These are phyloP conservation scores for Papilio dardanus DNA, from an alignment of 1,140 invertebrate species.

Conservation along the genomic window DNA sequence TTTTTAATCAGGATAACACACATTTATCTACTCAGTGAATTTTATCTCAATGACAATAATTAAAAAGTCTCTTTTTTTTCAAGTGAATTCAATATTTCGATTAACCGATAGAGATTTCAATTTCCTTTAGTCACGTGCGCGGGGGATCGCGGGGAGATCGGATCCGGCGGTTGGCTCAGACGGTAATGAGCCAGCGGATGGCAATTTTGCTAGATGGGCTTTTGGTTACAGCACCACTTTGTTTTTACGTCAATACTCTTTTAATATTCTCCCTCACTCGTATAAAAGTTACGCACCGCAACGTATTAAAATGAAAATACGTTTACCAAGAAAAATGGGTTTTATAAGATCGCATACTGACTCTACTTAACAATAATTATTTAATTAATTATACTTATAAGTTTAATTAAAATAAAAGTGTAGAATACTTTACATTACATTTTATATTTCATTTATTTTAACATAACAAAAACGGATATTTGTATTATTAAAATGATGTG, in stretches of 20 bases:
- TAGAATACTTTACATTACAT: too few relatives aligned
- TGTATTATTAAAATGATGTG: too few relatives aligned
- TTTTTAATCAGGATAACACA: not conserved
- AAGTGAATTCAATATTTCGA: conserved; percentile 73
- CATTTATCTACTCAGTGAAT: not conserved
- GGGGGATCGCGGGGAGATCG: conserved; percentile 74
- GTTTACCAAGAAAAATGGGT: not conserved
- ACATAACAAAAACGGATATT: not conserved
- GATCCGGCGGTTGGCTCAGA: conserved; percentile 74
- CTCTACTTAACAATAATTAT: too few relatives aligned
- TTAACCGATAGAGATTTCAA: conserved; percentile 81
- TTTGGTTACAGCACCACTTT: conserved; percentile 68
- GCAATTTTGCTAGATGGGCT: conserved; percentile 79
- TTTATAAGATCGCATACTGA: not conserved
- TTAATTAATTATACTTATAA: too few relatives aligned
- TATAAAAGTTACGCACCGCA: conserved; percentile 19
- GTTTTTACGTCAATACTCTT: conserved; percentile 68
- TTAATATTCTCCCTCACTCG: conserved; percentile 54
- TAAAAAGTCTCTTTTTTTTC: conserved; percentile 69
- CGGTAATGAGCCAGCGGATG: conserved; percentile 79
- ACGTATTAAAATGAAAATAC: conserved; percentile 1
- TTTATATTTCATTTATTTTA: too few relatives aligned
- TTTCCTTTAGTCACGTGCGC: conserved; percentile 79
- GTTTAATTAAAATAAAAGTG: too few relatives aligned
- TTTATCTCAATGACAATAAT: conserved; percentile 45